These are phyloP conservation scores for Caenorhabditis virilis DNA, from an alignment of 2,888 invertebrate species.

Conservation along the genomic window DNA sequence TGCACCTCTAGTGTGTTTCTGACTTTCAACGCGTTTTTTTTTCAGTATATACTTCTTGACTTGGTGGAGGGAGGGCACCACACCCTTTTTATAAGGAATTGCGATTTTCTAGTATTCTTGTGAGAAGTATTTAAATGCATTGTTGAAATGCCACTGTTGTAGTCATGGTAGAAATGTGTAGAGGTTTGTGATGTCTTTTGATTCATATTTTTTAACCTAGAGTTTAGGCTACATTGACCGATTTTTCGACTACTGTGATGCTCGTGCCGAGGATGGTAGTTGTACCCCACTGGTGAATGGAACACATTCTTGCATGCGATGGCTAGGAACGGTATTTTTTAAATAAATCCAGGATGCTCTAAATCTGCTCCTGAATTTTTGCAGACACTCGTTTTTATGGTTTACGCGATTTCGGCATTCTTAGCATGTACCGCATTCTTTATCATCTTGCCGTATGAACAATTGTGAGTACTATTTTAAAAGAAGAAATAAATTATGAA, in stretches of 20 bases:
- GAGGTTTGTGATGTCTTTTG: background rate
- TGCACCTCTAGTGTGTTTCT: too few relatives aligned
- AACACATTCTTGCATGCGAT: conserved; percentile 12
- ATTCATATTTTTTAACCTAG: too few relatives aligned
- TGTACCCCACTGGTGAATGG: conserved; percentile 18
- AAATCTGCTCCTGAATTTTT: conserved; percentile 5
- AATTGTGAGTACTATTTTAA: conserved; percentile 33
- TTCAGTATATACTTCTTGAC: too few relatives aligned
- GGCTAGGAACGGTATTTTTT: conserved; percentile 28
- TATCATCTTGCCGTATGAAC: conserved; percentile 56
- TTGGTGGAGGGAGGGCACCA: too few relatives aligned
- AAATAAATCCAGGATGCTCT: background rate
- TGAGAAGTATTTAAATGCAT: too few relatives aligned
- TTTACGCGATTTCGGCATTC: conserved; percentile 45
- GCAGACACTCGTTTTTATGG: conserved; percentile 49
- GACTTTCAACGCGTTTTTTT: too few relatives aligned
- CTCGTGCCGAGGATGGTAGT: conserved; percentile 26
- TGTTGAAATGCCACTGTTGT: too few relatives aligned
- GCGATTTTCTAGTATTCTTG: too few relatives aligned
- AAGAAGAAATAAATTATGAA: too few relatives aligned
- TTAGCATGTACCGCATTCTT: conserved; percentile 45
- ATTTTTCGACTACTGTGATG: conserved; percentile 23
- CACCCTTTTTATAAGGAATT: too few relatives aligned
- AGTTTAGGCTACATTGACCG: background rate
- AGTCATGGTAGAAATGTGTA: background rate